Percentiles rank a stretch among this genome's conserved stretches.
Evolutionary conservation across 2,113 vertebrate species (phyloP).

Genomic region (Hystrix brachyura): DNA sequence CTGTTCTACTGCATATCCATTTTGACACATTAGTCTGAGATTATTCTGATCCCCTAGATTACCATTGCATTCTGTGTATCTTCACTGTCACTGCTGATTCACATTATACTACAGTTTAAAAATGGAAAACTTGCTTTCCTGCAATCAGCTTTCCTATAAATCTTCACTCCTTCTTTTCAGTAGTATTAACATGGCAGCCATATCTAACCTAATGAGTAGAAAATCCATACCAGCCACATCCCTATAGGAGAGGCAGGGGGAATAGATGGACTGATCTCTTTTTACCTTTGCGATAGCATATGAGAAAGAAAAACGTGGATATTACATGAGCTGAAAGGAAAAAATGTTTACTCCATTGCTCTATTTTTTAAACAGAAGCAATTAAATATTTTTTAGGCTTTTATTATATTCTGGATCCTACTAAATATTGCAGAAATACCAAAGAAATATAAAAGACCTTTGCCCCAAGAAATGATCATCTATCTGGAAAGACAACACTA

Average conservation of each 20-base stretch:
- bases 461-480: neutral
- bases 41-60: neutral
- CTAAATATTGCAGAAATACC: conserved; percentile 42
- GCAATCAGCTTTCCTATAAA: neutral
- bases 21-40: neutral
- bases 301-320: neutral
- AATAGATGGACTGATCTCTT: neutral
- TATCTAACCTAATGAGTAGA: neutral
- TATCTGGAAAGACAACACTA: neutral
- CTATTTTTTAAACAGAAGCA: neutral
- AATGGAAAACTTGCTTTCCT: neutral
- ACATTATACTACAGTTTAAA: neutral
- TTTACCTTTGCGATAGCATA: neutral
- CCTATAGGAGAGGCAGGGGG: neutral
- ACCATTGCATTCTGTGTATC: neutral
- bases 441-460: neutral
- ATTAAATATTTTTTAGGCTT: conserved; percentile 54
- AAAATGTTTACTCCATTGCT: neutral
- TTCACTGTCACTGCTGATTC: neutral
- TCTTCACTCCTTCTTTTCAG: neutral
- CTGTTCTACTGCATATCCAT: neutral
- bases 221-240: neutral
- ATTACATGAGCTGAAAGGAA: neutral
- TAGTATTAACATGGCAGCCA: too few species aligned
- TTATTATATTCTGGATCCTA: conserved; percentile 2